phyloP scores from a whole-genome alignment of 2,113 vertebrate species.

The Varanus komodoensis region DNA sequence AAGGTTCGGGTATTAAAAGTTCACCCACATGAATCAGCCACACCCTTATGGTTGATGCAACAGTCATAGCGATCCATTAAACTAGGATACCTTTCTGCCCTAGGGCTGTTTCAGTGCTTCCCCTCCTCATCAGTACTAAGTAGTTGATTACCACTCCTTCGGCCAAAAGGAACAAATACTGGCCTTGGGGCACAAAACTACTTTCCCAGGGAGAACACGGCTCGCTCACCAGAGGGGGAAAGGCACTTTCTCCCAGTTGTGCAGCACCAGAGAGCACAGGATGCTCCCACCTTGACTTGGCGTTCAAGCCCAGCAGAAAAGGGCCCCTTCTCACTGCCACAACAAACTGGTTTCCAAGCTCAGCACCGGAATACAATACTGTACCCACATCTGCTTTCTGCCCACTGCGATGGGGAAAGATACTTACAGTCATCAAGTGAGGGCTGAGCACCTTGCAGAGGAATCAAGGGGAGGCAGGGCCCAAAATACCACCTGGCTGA shows the following conservation, averaged over 20 bases:
- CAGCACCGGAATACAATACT: not conserved
- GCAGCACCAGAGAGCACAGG: not conserved
- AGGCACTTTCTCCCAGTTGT: not conserved
- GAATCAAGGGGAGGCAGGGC: too few species aligned
- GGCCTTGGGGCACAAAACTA: not conserved
- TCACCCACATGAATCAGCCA: too few species aligned
- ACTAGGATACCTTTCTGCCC: not conserved
- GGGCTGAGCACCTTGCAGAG: too few species aligned
- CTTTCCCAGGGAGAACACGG: not conserved
- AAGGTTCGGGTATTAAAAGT: not conserved
- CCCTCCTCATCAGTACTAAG: not conserved
- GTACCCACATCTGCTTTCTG: not conserved
- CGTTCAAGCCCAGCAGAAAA: not conserved
- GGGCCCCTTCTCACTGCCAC: not conserved
- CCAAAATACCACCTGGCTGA: too few species aligned
- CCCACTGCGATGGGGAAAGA: too few species aligned
- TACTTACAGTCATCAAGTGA: not conserved
- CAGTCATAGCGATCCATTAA: not conserved
- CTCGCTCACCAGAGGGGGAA: not conserved
- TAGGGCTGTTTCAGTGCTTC: not conserved
- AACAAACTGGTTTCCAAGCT: not conserved
- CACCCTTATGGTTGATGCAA: not conserved
- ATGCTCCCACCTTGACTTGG: not conserved
- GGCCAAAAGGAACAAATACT: not conserved
- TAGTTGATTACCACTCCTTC: not conserved